Conservation (phyloP, 2,888 invertebrate species). For the Diadegma fenestrale region DNA sequence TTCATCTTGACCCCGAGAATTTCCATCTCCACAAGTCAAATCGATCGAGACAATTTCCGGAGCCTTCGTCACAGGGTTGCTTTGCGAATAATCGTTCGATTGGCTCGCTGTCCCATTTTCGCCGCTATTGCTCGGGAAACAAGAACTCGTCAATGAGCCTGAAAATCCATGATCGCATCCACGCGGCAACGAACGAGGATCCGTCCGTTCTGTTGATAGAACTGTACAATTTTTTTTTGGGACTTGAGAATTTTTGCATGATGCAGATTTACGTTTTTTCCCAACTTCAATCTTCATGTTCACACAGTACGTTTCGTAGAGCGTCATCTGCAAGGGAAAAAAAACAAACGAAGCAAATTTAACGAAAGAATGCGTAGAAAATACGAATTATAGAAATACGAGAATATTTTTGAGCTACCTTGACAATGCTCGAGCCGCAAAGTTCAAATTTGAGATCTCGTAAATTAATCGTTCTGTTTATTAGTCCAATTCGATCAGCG, state of each 20-base stretch:
- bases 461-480: slow-evolving; percentile 75
- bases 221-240: slow-evolving; percentile 11
- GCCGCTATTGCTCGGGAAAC: neutral
- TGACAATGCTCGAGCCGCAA: slow-evolving; percentile 72
- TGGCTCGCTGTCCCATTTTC: neutral
- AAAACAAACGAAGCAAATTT: slow-evolving; percentile 11
- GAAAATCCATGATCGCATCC: neutral
- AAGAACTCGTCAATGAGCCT: neutral
- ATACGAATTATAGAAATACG: too few species aligned
- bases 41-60: neutral
- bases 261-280: slow-evolving; percentile 32
- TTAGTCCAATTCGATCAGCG: slow-evolving; percentile 81
- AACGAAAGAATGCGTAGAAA: neutral
- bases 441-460: slow-evolving; percentile 80
- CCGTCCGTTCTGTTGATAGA: slow-evolving; percentile 8
- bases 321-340: slow-evolving; percentile 76
- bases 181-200: slow-evolving; percentile 15
- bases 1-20: slow-evolving; percentile 68
- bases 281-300: slow-evolving; percentile 74
- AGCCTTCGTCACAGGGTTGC: slow-evolving; percentile 2
- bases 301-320: slow-evolving; percentile 77
- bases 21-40: neutral
- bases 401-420: slow-evolving; percentile 73
- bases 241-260: slow-evolving; percentile 9
- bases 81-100: slow-evolving; percentile 31